phyloP scores from a whole-genome alignment of 2,113 vertebrate species.

The Dendropsophus ebraccatus region DNA sequence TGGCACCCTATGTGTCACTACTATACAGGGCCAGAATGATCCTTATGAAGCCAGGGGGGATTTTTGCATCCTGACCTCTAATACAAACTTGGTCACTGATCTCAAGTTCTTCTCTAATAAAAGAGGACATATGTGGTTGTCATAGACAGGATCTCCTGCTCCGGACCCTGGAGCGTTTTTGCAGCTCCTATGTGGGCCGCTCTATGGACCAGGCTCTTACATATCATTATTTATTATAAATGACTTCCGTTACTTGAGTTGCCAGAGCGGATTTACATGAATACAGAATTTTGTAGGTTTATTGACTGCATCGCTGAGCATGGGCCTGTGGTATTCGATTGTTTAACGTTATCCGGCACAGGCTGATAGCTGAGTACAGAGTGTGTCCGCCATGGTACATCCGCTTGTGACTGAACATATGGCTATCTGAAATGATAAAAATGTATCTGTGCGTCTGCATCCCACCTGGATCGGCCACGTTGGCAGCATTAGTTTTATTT shows the following conservation, averaged over 20 bases:
- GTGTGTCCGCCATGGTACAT: not conserved
- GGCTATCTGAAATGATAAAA: not conserved
- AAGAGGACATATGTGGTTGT: too few relatives aligned
- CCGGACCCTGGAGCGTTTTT: too few relatives aligned
- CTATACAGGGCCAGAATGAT: not conserved
- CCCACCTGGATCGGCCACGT: not conserved
- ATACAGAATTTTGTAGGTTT: not conserved
- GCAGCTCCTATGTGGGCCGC: too few relatives aligned
- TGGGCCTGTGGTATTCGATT: not conserved
- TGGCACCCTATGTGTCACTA: too few relatives aligned
- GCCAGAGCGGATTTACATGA: not conserved
- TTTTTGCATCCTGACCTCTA: too few relatives aligned
- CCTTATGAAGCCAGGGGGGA: not conserved
- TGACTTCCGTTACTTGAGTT: not conserved
- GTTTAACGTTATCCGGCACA: not conserved
- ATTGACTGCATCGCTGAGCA: not conserved
- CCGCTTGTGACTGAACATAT: not conserved
- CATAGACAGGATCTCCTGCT: too few relatives aligned
- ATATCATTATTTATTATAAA: not conserved
- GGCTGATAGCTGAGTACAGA: not conserved
- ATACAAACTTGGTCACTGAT: too few relatives aligned
- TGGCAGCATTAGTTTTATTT: not conserved
- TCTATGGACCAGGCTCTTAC: not conserved
- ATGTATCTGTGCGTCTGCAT: not conserved
- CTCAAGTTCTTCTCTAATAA: too few relatives aligned